These are phyloP conservation scores for Phacellophora camtschatica DNA, from an alignment of 30 jellyfish, hydroid and myxozoan species.

Conservation along the genomic window DNA sequence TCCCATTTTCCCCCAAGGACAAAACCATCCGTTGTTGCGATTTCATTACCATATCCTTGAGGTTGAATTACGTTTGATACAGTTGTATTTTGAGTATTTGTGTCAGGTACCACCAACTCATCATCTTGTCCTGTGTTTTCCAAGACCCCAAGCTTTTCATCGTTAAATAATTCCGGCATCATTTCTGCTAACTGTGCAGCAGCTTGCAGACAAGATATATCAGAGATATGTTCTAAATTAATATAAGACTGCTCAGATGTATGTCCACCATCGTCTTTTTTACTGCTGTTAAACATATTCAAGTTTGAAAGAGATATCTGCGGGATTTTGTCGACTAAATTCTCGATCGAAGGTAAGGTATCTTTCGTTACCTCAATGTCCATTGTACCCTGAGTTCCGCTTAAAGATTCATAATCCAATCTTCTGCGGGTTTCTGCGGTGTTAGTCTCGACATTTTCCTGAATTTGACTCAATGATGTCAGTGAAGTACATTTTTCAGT, in stretches of 20 bases:
- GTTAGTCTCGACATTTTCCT: too few relatives aligned
- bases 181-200: constrained; percentile 48
- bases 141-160: not conserved
- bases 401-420: too few relatives aligned
- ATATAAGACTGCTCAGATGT: not conserved
- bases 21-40: not conserved
- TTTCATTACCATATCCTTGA: not conserved
- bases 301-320: not conserved
- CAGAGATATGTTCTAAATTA: constrained; percentile 15
- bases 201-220: constrained; percentile 41
- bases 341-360: not conserved
- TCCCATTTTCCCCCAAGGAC: not conserved
- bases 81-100: not conserved
- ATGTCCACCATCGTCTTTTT: not conserved
- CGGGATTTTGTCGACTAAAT: not conserved
- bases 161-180: constrained; percentile 39
- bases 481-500: too few relatives aligned
- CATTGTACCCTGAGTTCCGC: too few relatives aligned
- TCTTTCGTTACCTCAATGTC: too few relatives aligned
- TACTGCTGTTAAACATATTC: not conserved
- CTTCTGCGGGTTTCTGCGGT: too few relatives aligned
- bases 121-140: not conserved
- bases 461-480: too few relatives aligned
- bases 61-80: not conserved
- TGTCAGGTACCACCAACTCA: not conserved